These are phyloP conservation scores for Sciaenops ocellatus DNA, from an alignment of 2,797 vertebrate species.

Conservation along the genomic window DNA sequence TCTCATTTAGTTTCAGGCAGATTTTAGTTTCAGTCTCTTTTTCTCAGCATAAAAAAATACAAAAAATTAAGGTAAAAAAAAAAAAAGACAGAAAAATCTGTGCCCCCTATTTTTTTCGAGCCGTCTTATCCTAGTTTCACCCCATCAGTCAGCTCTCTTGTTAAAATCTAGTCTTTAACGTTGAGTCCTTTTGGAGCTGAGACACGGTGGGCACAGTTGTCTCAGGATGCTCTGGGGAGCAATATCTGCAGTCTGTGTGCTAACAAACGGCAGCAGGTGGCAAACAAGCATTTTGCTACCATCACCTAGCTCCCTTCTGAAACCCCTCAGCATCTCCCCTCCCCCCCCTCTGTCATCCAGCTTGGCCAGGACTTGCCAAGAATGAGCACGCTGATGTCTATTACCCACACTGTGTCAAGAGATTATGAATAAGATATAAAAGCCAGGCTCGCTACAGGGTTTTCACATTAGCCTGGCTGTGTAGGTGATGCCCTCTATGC, in stretches of 20 bases:
- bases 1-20: conserved; percentile 1
- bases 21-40: neutral
- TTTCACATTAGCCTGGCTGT: conserved; percentile 89
- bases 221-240: conserved; percentile 82
- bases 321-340: conserved; percentile 68
- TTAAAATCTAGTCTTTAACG: conserved; percentile 83
- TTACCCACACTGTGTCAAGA: conserved; percentile 85
- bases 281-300: conserved; percentile 88
- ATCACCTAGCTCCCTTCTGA: conserved; percentile 79
- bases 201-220: conserved; percentile 79
- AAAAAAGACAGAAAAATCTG: neutral
- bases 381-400: conserved; percentile 87
- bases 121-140: conserved; percentile 79
- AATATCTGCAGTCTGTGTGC: conserved; percentile 86
- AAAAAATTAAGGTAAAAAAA: neutral
- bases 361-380: conserved; percentile 83
- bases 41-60: neutral
- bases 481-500: conserved; percentile 56
- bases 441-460: conserved; percentile 88
- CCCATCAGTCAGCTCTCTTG: conserved; percentile 86
- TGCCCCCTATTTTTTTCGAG: conserved; percentile 69
- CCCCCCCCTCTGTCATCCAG: conserved; percentile 77
- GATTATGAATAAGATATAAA: conserved; percentile 96
- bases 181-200: conserved; percentile 84
- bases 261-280: conserved; percentile 88